Percentiles rank a stretch among this genome's conserved stretches.
phyloP scores from a whole-genome alignment of 2,888 invertebrate species.

The Lissonota sp. region DNA sequence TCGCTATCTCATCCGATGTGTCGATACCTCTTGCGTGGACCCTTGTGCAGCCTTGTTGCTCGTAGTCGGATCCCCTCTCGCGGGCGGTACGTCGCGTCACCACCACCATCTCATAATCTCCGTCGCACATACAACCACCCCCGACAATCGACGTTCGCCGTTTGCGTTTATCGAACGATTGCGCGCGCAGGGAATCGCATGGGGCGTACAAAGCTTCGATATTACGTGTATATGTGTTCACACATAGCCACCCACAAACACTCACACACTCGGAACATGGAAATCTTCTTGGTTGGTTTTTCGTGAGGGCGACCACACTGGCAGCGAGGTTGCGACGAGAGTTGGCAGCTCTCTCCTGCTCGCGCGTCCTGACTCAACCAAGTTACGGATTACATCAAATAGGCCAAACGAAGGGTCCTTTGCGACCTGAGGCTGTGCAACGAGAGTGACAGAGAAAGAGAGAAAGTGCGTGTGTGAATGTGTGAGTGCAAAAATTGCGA shows the following conservation, averaged over 20 bases:
- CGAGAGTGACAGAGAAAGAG: slow-evolving; percentile 37
- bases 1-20: slow-evolving; percentile 19
- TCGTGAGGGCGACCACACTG: slow-evolving; percentile 72
- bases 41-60: slow-evolving; percentile 46
- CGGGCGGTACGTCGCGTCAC: slow-evolving; percentile 51
- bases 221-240: slow-evolving; percentile 41
- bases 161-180: slow-evolving; percentile 83
- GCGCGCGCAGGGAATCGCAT: slow-evolving; percentile 80
- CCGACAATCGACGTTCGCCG: slow-evolving; percentile 77
- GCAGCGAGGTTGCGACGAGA: slow-evolving; percentile 74
- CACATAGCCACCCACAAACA: no score
- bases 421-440: slow-evolving; percentile 31
- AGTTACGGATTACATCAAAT: slow-evolving; percentile 40
- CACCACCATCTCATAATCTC: slow-evolving; percentile 33
- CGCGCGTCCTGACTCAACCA: slow-evolving; percentile 50
- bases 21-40: slow-evolving; percentile 42
- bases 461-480: slow-evolving; percentile 35
- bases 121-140: slow-evolving; percentile 64
- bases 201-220: slow-evolving; percentile 75
- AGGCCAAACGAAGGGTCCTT: slow-evolving; percentile 22
- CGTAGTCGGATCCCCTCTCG: slow-evolving; percentile 39
- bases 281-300: slow-evolving; percentile 63
- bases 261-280: slow-evolving; percentile 4
- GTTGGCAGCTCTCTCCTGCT: slow-evolving; percentile 66
- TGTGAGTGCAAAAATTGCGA: background rate